Conservation (phyloP, 1,140 invertebrate genomes). For the Platyura marginata region DNA sequence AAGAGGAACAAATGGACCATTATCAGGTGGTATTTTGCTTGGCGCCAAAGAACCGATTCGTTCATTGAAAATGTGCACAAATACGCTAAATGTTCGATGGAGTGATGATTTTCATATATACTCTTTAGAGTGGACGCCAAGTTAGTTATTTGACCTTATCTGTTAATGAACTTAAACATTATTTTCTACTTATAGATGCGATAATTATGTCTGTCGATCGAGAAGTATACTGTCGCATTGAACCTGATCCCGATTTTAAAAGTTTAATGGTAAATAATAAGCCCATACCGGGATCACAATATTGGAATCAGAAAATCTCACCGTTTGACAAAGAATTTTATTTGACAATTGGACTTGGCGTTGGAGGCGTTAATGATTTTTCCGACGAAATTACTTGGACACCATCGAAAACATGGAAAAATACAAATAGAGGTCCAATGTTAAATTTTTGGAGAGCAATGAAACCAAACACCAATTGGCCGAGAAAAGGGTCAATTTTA, state of each 20-base stretch:
- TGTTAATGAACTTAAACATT: neutral
- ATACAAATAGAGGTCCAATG: conserved; percentile 10
- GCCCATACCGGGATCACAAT: conserved; percentile 20
- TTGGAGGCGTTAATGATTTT: conserved; percentile 18
- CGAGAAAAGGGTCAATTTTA: conserved; percentile 9
- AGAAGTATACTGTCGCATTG: conserved; percentile 28
- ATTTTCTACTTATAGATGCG: conserved; percentile 10
- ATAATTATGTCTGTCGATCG: conserved; percentile 34
- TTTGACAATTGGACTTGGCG: conserved; percentile 14
- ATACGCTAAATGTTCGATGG: conserved; percentile 26
- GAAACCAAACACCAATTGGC: conserved; percentile 7
- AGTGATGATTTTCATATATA: conserved; percentile 42
- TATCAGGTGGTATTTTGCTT: conserved; percentile 23
- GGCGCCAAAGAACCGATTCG: conserved; percentile 10
- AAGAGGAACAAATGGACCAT: conserved; percentile 20
- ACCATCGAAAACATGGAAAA: conserved; percentile 13
- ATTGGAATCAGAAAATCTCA: conserved; percentile 32
- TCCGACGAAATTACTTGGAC: conserved; percentile 7
- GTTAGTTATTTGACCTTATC: conserved; percentile 14
- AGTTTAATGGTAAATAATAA: conserved; percentile 13
- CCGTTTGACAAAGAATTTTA: conserved; percentile 48
- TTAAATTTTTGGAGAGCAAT: conserved; percentile 8
- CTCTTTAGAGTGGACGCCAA: conserved; percentile 39
- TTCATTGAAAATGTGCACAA: conserved; percentile 11
- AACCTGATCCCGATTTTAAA: conserved; percentile 22